Conservation (phyloP, 2,797 vertebrate genomes). For the Bovichtus diacanthus region DNA sequence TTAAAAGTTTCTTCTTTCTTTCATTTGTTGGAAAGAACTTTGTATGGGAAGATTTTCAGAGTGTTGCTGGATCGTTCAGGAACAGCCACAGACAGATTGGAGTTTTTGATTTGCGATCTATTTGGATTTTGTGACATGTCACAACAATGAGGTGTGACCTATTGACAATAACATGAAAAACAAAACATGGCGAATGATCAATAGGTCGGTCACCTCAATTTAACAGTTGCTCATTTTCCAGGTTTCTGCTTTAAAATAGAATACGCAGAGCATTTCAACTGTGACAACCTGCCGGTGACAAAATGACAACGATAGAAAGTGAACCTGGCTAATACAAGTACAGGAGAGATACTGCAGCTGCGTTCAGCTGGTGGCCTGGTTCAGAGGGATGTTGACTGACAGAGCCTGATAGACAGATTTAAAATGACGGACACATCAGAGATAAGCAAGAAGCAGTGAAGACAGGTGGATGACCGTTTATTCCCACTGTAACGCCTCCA, state of each 20-base stretch:
- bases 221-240: neutral
- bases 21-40: neutral
- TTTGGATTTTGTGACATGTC: neutral
- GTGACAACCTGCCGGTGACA: slow-evolving; percentile 30
- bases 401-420: slow-evolving; percentile 55
- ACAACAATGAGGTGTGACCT: neutral
- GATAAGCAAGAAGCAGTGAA: slow-evolving; percentile 39
- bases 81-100: neutral
- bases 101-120: neutral
- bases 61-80: neutral
- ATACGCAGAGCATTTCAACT: slow-evolving; percentile 3
- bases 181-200: neutral
- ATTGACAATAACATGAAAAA: neutral
- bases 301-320: slow-evolving; percentile 17
- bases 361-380: slow-evolving; percentile 42
- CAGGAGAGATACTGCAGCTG: slow-evolving; percentile 18
- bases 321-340: slow-evolving; percentile 33
- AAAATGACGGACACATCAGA: slow-evolving; percentile 59
- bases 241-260: slow-evolving; percentile 9
- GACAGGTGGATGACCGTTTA: slow-evolving; percentile 37
- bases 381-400: slow-evolving; percentile 55
- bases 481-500: slow-evolving; percentile 29
- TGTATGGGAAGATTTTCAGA: neutral
- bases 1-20: neutral
- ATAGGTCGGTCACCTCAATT: neutral